These are phyloP conservation scores for Euproctis similis DNA, from an alignment of 2,888 invertebrate genomes.

Conservation along the genomic window DNA sequence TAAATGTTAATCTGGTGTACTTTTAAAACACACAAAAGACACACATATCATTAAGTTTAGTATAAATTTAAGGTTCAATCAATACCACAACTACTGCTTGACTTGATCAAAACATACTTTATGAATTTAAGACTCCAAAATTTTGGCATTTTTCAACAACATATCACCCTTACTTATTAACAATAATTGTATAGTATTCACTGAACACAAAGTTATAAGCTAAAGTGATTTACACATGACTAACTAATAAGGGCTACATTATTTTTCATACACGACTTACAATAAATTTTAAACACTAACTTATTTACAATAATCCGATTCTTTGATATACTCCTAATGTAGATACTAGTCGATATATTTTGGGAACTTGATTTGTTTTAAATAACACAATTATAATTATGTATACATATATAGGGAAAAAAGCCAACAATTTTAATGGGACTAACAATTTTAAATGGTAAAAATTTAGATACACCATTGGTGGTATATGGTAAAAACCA, in stretches of 20 bases:
- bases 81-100: too few species aligned
- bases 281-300: constrained; percentile 1
- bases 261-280: background rate
- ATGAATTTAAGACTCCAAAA: constrained; percentile 4
- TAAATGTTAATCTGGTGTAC: too few species aligned
- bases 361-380: constrained; percentile 1
- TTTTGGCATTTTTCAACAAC: constrained; percentile 22
- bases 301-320: constrained; percentile 22
- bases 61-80: too few species aligned
- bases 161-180: constrained; percentile 2
- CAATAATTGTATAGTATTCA: constrained; percentile 4
- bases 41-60: too few species aligned
- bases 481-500: too few species aligned
- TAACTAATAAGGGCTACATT: constrained; percentile 15
- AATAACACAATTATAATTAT: too few species aligned
- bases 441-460: too few species aligned
- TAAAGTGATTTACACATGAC: constrained; percentile 12
- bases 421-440: too few species aligned
- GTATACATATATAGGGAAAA: too few species aligned
- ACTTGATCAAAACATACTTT: too few species aligned
- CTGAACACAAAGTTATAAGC: constrained; percentile 8
- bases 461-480: too few species aligned
- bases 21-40: too few species aligned
- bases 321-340: constrained; percentile 10
- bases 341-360: constrained; percentile 3